phyloP scores from a whole-genome alignment of 53 echinoderm and acorn worm genomes.

The Holothuria leucospilota region DNA sequence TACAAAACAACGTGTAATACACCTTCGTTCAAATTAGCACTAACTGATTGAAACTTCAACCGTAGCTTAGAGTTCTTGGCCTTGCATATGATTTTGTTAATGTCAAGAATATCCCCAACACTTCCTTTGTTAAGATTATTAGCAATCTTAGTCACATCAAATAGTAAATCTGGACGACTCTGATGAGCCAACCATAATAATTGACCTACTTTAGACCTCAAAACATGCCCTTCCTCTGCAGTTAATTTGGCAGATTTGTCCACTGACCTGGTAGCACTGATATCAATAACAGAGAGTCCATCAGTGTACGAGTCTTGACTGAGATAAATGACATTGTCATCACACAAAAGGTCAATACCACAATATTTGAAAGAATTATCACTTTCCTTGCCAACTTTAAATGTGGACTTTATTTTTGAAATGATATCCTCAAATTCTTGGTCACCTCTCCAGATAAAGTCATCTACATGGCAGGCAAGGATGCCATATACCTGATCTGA shows the following conservation, averaged over 20 bases:
- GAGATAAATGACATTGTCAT: not conserved
- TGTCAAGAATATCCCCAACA: conserved; percentile 27
- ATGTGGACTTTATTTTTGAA: not conserved
- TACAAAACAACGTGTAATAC: not conserved
- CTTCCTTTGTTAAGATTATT: conserved; percentile 18
- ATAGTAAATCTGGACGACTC: conserved; percentile 24
- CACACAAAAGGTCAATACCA: conserved; percentile 23
- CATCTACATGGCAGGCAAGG: conserved; percentile 51
- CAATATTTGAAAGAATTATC: conserved; percentile 19
- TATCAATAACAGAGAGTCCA: not conserved
- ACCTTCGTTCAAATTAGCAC: not conserved
- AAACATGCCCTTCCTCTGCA: not conserved
- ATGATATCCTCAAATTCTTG: conserved; percentile 25
- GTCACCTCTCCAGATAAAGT: conserved; percentile 41
- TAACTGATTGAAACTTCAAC: not conserved
- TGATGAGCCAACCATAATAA: conserved; percentile 43
- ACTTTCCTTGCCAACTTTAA: conserved; percentile 39
- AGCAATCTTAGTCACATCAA: conserved; percentile 8
- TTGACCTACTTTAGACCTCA: conserved; percentile 26
- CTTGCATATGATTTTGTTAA: conserved; percentile 7
- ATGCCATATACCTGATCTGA: conserved; percentile 7
- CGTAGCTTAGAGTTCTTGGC: not conserved
- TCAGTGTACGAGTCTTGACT: conserved; percentile 1
- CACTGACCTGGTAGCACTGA: not conserved
- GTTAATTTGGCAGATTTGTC: conserved; percentile 8